These are phyloP conservation scores for Chrysaora quinquecirrha DNA, from an alignment of 30 jellyfish, hydroid and myxozoan genomes.

Conservation along the genomic window DNA sequence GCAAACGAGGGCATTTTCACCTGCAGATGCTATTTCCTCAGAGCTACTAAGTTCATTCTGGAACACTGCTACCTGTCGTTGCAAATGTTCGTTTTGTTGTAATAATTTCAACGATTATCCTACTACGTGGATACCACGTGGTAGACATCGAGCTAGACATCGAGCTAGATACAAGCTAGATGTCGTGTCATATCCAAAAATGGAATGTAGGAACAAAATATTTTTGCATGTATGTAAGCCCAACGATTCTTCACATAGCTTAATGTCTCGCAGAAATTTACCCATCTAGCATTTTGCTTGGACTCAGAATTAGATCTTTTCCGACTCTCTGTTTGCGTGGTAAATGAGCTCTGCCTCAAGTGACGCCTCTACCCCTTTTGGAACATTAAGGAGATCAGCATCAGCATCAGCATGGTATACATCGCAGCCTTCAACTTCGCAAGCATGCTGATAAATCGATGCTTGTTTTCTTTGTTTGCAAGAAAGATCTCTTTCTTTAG, in stretches of 20 bases:
- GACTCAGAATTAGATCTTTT: conserved; percentile 56
- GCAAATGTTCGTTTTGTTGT: conserved; percentile 35
- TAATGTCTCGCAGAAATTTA: too few relatives aligned
- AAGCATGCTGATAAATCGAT: conserved; percentile 26
- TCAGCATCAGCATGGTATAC: conserved; percentile 38
- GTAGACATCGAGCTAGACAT: too few relatives aligned
- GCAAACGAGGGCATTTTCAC: conserved; percentile 52
- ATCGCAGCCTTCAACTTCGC: conserved; percentile 26
- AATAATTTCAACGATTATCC: conserved; percentile 50
- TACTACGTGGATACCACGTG: conserved; percentile 57
- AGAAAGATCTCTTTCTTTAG: conserved; percentile 15
- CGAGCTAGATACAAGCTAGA: conserved; percentile 56
- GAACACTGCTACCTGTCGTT: conserved; percentile 44
- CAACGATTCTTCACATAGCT: too few relatives aligned
- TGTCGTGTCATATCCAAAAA: conserved; percentile 73
- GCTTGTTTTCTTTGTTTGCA: conserved; percentile 25
- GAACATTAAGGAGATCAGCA: conserved; percentile 64
- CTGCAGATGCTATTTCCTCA: conserved; percentile 45
- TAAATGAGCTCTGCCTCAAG: conserved; percentile 33
- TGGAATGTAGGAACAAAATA: conserved; percentile 57
- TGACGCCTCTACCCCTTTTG: conserved; percentile 50
- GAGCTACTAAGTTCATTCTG: conserved; percentile 28
- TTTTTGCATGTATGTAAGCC: conserved; percentile 38
- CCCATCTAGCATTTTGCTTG: conserved; percentile 40
- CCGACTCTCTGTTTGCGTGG: conserved; percentile 35